These are phyloP conservation scores for Hedychridium roseum DNA, from an alignment of 2,888 invertebrate species.

Conservation along the genomic window DNA sequence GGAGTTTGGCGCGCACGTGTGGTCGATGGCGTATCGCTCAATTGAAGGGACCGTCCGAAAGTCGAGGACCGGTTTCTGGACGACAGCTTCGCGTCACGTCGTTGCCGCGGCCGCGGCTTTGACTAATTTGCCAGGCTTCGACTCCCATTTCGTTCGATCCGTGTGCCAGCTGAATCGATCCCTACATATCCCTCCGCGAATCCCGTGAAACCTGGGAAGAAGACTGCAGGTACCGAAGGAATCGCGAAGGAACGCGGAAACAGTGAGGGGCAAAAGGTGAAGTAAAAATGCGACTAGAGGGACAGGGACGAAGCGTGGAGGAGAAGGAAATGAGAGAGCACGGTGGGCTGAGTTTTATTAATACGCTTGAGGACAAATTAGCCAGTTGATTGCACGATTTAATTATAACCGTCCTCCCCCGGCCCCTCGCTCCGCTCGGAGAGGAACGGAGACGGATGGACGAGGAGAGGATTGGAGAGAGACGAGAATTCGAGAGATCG, in stretches of 20 bases:
- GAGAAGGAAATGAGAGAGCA: slow-evolving; percentile 15
- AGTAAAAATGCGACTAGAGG: slow-evolving; percentile 17
- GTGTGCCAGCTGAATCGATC: too few relatives aligned
- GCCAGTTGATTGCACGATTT: slow-evolving; percentile 60
- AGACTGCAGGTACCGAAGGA: slow-evolving; percentile 22
- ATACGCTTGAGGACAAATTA: slow-evolving; percentile 62
- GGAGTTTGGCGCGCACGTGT: slow-evolving; percentile 45
- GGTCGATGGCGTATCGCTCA: slow-evolving; percentile 55
- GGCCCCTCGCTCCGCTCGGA: slow-evolving; percentile 26
- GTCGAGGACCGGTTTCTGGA: slow-evolving; percentile 40
- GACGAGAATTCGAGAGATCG: not conserved
- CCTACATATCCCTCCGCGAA: too few relatives aligned
- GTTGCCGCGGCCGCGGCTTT: slow-evolving; percentile 35
- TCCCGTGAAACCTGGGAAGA: slow-evolving; percentile 11
- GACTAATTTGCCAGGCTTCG: slow-evolving; percentile 36
- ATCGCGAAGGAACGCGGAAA: slow-evolving; percentile 15
- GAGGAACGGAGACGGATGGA: slow-evolving; percentile 2
- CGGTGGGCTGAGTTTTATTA: slow-evolving; percentile 49
- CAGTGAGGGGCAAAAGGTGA: slow-evolving; percentile 1
- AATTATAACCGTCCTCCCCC: slow-evolving; percentile 52
- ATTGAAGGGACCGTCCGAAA: slow-evolving; percentile 47
- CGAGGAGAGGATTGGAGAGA: slow-evolving; percentile 9
- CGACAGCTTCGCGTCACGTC: slow-evolving; percentile 41
- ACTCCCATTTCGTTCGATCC: slow-evolving; percentile 14
- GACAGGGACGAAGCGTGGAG: not conserved